Base-by-base conservation (phyloP, 1,140 invertebrate species). In the Calycopis cecrops region DNA sequence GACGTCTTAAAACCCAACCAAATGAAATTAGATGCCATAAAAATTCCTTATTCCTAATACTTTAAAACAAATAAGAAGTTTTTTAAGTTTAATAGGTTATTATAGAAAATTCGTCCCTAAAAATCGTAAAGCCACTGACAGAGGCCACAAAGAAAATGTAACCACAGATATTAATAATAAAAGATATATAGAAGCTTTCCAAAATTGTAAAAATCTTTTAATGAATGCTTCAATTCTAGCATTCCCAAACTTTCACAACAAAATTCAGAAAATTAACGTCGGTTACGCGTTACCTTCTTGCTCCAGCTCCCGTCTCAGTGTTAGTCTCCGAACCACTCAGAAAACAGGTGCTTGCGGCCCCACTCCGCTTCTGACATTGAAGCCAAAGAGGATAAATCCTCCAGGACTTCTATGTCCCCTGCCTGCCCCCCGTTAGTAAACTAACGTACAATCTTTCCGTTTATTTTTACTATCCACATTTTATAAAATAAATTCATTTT, bases 1-100 rank as follows among this genome's bases (percentile, higher is more conserved):
- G 49, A 82, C 10, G 87, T 87, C 2, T 67, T 90, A 6, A 65
- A 62, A 50, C 82, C 85, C 6, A 73, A 88, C 63, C 79, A 73
- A 21, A 49, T 64, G 3, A 89, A 89, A 76, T 67, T 88, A 14
- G 9, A 57, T 54, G 55, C 60, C 64, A 14, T 89, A n/a, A 55
- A 66, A 87, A n/a, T 85, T 74, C 59, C 79, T 83, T 9, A 54
- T 51, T 16, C 82, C 86, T 9, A 84, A 65, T 64, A 79, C 65
- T 44, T 9, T 49, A 12, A 82, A 82, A 56, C 59, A 85, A 47
- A 55, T 88, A 10, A 79, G 78, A 47, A 14, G 35, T 7, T 37
- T 37, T 11, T 37, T 37, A 37, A n/a, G 35, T 11, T 4, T 37
- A 37, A 37, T 37, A 11, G 35, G 35, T 9, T 37, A 37, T 4